These are phyloP conservation scores for Pinctada fucata DNA, from an alignment of 2,888 invertebrate species.

Conservation along the genomic window DNA sequence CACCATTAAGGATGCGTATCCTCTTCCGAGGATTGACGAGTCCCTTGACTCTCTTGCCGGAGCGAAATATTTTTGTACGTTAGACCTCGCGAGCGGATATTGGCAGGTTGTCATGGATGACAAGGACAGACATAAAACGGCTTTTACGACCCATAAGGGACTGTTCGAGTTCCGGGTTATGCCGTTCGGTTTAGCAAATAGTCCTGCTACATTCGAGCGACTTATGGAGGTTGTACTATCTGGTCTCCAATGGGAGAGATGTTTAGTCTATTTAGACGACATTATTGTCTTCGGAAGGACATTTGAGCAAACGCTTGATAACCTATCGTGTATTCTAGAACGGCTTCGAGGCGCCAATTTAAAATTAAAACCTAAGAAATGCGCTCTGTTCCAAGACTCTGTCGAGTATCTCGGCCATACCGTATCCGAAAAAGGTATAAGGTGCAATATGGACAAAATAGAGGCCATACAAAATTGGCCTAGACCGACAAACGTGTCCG, in stretches of 20 bases:
- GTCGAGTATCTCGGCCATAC: conserved; percentile 34
- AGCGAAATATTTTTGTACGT: conserved; percentile 13
- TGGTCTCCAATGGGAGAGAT: conserved; percentile 45
- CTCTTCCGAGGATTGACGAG: conserved; percentile 26
- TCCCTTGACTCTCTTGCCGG: conserved; percentile 26
- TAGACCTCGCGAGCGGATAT: conserved; percentile 30
- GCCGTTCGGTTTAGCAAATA: conserved; percentile 42
- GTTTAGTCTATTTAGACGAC: conserved; percentile 71
- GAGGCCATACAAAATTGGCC: conserved; percentile 35
- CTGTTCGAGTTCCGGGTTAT: conserved; percentile 40
- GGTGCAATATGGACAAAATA: conserved; percentile 30
- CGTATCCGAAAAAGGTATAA: conserved; percentile 33
- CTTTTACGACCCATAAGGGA: conserved; percentile 30
- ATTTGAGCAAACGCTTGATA: conserved; percentile 21
- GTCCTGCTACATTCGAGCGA: conserved; percentile 41
- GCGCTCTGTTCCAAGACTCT: conserved; percentile 30
- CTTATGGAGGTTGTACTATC: conserved; percentile 53
- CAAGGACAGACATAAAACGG: conserved; percentile 25
- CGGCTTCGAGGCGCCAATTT: conserved; percentile 25
- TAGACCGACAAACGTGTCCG: conserved; percentile 17
- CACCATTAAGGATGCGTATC: no score
- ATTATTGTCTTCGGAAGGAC: conserved; percentile 29
- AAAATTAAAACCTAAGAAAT: conserved; percentile 36
- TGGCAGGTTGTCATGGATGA: conserved; percentile 26
- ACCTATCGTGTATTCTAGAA: conserved; percentile 22